phyloP scores from a whole-genome alignment of 2,797 vertebrate genomes.

The Coregonus ussuriensis region DNA sequence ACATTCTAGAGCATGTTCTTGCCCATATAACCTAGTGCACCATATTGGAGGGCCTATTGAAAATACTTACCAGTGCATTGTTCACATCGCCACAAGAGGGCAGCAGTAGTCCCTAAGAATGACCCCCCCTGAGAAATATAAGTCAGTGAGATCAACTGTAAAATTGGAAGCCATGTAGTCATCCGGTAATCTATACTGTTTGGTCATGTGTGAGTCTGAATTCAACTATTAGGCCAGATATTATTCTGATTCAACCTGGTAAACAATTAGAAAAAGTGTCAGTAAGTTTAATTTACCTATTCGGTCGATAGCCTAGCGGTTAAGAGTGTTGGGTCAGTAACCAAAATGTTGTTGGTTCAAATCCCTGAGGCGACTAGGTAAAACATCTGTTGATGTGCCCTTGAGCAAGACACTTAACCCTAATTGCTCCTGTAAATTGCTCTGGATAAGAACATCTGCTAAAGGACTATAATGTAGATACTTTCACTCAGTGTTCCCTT shows the following conservation, averaged over 20 bases:
- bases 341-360: too few species aligned
- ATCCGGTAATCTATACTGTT: neutral
- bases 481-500: too few species aligned
- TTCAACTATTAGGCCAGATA: neutral
- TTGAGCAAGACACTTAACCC: too few species aligned
- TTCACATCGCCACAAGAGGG: conserved; percentile 49
- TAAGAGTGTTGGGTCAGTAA: too few species aligned
- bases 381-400: too few species aligned
- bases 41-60: neutral
- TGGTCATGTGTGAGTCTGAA: neutral
- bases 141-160: neutral
- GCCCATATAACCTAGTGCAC: neutral
- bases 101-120: conserved; percentile 38
- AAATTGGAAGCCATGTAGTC: neutral
- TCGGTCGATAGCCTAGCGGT: neutral
- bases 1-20: neutral
- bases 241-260: neutral
- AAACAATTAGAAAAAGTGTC: neutral
- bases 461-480: too few species aligned
- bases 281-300: neutral
- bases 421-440: too few species aligned
- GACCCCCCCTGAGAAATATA: neutral
- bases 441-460: too few species aligned
- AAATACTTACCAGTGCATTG: neutral
- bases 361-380: too few species aligned